These are phyloP conservation scores for Ifrita kowaldi DNA, from an alignment of 2,113 vertebrate genomes.

Conservation along the genomic window DNA sequence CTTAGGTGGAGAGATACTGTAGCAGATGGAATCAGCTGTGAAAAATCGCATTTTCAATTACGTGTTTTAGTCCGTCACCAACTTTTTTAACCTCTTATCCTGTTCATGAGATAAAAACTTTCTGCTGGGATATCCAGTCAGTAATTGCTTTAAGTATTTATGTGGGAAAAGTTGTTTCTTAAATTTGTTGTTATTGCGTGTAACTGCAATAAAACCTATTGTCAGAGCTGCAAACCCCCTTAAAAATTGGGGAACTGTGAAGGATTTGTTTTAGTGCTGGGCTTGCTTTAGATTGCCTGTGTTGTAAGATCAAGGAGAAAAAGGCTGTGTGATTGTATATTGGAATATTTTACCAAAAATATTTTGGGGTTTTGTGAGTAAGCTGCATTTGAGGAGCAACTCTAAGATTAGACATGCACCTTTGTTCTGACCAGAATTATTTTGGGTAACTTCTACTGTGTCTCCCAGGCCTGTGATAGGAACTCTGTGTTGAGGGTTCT, in stretches of 20 bases:
- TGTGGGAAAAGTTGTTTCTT: not conserved
- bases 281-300: not conserved
- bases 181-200: not conserved
- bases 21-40: not conserved
- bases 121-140: not conserved
- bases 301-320: not conserved
- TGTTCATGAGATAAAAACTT: not conserved
- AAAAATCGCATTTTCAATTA: not conserved
- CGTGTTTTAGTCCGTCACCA: not conserved
- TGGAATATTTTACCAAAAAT: not conserved
- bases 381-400: not conserved
- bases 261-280: not conserved
- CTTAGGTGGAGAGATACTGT: not conserved
- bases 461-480: not conserved
- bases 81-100: not conserved
- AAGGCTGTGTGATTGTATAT: not conserved
- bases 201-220: not conserved
- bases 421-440: not conserved
- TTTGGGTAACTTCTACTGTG: not conserved
- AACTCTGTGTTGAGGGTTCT: not conserved
- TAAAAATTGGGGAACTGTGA: not conserved
- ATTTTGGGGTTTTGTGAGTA: not conserved
- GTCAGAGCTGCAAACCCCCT: not conserved
- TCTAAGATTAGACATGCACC: not conserved
- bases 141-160: not conserved